Conservation (phyloP, 2,888 invertebrate species). For the Macaria notata region DNA sequence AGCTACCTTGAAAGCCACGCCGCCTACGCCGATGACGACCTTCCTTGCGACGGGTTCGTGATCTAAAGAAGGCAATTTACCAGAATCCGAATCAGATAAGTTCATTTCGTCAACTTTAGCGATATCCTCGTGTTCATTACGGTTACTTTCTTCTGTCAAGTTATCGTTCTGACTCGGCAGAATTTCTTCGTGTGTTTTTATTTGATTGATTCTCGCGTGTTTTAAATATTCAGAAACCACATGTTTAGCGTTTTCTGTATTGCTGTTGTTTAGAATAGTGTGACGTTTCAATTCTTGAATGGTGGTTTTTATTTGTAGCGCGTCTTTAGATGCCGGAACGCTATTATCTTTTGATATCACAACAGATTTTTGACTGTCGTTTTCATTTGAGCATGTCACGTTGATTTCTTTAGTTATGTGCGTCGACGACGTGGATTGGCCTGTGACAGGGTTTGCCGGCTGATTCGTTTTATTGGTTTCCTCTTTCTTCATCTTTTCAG, state of each 20-base stretch:
- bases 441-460: slow-evolving; percentile 35
- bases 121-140: slow-evolving; percentile 55
- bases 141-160: slow-evolving; percentile 52
- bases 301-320: slow-evolving; percentile 32
- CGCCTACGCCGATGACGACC: slow-evolving; percentile 85
- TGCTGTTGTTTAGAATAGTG: slow-evolving; percentile 51
- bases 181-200: slow-evolving; percentile 66
- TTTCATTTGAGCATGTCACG: slow-evolving; percentile 37
- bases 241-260: slow-evolving; percentile 82
- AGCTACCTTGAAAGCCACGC: slow-evolving; percentile 81
- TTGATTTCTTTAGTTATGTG: slow-evolving; percentile 39
- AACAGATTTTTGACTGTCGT: slow-evolving; percentile 38
- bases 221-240: slow-evolving; percentile 86
- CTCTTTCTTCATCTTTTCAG: slow-evolving; percentile 48
- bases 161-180: slow-evolving; percentile 57
- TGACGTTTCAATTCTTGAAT: slow-evolving; percentile 50
- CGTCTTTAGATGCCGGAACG: slow-evolving; percentile 37
- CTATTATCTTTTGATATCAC: slow-evolving; percentile 48
- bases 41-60: slow-evolving; percentile 79
- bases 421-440: slow-evolving; percentile 39
- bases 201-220: slow-evolving; percentile 77
- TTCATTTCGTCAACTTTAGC: slow-evolving; percentile 52
- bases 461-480: slow-evolving; percentile 41
- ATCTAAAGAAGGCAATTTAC: slow-evolving; percentile 61
- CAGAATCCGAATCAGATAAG: slow-evolving; percentile 56